These are phyloP conservation scores for Elanus axillaris DNA, from an alignment of 2,113 vertebrate species.

Conservation along the genomic window DNA sequence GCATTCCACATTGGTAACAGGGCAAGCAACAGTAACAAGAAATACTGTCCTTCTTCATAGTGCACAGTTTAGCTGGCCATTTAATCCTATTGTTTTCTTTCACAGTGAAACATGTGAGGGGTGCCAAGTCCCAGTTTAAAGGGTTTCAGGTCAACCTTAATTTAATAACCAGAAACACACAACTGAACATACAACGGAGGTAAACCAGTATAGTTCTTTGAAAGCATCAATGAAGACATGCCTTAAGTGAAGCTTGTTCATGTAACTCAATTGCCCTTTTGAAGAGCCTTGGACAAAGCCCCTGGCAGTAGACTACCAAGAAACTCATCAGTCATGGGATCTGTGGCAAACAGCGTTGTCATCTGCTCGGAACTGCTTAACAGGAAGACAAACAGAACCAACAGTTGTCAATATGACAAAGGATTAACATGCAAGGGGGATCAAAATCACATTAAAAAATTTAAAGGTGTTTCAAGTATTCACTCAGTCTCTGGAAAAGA, in stretches of 20 bases:
- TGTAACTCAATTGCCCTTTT: not conserved
- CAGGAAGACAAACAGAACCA: not conserved
- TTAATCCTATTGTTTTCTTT: not conserved
- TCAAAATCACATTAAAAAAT: not conserved
- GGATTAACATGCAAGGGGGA: fast-evolving
- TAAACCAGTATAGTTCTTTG: not conserved
- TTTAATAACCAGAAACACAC: not conserved
- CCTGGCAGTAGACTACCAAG: not conserved
- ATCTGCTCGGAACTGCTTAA: not conserved
- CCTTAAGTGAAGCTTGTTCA: not conserved
- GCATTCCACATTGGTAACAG: not conserved
- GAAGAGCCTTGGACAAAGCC: not conserved
- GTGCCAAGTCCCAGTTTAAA: not conserved
- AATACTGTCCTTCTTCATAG: not conserved
- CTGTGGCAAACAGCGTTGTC: not conserved
- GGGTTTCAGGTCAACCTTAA: not conserved
- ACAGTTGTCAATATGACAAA: not conserved
- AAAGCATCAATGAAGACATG: not conserved
- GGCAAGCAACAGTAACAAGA: not conserved
- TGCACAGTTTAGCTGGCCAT: not conserved
- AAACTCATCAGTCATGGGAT: not conserved
- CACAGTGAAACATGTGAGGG: not conserved
- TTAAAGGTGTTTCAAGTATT: not conserved
- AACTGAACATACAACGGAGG: not conserved
- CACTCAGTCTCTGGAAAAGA: not conserved